phyloP scores from a whole-genome alignment of 2,797 vertebrate species.

The Varecia variegata region DNA sequence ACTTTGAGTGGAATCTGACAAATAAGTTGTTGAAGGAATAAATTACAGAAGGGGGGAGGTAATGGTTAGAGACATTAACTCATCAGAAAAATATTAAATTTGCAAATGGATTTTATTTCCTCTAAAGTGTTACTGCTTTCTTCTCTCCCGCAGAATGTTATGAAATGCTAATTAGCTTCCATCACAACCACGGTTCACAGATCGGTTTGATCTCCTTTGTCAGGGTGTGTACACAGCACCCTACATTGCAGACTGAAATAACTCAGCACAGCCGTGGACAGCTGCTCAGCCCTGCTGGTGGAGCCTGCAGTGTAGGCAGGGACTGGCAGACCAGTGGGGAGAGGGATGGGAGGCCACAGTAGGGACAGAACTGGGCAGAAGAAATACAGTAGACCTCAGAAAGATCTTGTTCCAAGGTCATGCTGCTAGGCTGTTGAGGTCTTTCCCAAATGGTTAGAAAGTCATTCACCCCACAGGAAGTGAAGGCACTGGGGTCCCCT shows the following conservation, averaged over 20 bases:
- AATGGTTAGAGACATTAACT: slow-evolving; percentile 45
- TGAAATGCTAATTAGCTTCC: slow-evolving; percentile 76
- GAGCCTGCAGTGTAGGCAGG: no score
- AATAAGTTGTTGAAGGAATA: neutral
- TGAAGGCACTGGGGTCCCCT: no score
- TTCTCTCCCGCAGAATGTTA: slow-evolving; percentile 56
- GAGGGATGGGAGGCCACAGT: neutral
- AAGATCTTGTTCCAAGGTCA: accelerated
- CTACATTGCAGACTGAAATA: neutral
- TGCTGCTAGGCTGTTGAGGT: accelerated
- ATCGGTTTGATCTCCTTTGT: slow-evolving; percentile 5
- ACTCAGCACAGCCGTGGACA: accelerated
- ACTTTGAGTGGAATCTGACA: neutral
- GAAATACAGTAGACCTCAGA: neutral
- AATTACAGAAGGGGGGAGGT: neutral
- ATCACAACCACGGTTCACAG: slow-evolving; percentile 63
- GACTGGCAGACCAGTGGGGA: accelerated
- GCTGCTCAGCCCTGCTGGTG: neutral
- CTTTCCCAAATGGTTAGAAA: accelerated
- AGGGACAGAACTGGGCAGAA: neutral
- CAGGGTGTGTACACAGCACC: neutral
- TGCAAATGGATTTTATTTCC: slow-evolving; percentile 72
- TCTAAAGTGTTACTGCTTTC: slow-evolving; percentile 50
- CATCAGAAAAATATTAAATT: slow-evolving; percentile 63
- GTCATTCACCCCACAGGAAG: accelerated